Evolutionary conservation across 2,888 invertebrate genomes (phyloP).

Genomic region (Ametastegia equiseti): DNA sequence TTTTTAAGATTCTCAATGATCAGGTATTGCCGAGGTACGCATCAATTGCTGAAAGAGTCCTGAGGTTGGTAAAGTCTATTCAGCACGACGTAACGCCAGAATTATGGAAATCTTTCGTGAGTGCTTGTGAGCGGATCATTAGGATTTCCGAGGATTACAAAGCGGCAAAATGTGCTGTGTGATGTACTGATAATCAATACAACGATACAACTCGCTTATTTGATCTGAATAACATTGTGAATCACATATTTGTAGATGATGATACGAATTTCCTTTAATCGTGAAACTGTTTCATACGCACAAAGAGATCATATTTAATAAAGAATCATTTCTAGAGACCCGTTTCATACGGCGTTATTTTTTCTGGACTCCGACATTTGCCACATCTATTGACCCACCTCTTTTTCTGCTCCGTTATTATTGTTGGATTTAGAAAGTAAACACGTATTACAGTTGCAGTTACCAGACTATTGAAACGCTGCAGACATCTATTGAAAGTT

Average conservation of each 20-base stretch:
- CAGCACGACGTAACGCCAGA: neutral
- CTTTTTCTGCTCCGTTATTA: constrained; percentile 53
- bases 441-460: neutral
- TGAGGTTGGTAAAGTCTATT: neutral
- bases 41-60: neutral
- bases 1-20: constrained; percentile 11
- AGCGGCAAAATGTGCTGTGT: no score
- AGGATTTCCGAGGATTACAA: neutral
- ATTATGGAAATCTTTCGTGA: neutral
- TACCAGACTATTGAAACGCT: neutral
- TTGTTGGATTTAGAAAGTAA: neutral
- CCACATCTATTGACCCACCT: constrained; percentile 53
- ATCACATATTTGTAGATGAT: no score
- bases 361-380: no score
- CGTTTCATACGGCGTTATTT: no score
- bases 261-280: no score
- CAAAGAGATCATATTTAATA: no score
- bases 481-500: neutral
- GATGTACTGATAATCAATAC: no score
- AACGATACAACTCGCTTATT: no score
- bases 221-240: no score
- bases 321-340: no score
- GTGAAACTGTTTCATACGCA: no score
- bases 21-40: neutral
- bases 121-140: neutral